Evolutionary conservation across 2,888 invertebrate species (phyloP).

Genomic region (Creontiades dilutus): DNA sequence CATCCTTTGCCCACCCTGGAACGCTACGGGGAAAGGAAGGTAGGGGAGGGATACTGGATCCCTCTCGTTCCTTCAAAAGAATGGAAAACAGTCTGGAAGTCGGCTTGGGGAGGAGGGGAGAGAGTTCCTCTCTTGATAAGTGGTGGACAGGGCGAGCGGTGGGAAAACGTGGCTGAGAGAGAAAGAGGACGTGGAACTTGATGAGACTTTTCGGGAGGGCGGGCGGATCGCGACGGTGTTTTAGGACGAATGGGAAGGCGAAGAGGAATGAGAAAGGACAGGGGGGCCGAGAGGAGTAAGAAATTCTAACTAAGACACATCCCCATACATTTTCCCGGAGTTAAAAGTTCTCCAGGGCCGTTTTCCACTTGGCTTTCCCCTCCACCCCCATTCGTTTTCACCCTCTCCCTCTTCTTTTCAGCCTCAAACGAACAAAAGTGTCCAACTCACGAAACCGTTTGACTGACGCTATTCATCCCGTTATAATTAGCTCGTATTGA

Average conservation of each 20-base stretch:
- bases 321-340: conserved; percentile 74
- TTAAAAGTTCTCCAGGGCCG: conserved; percentile 74
- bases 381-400: neutral
- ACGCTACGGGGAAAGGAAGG: neutral
- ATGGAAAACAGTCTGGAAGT: conserved; percentile 35
- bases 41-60: neutral
- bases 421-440: conserved; percentile 20
- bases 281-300: conserved; percentile 81
- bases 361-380: conserved; percentile 41
- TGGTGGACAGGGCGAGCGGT: conserved; percentile 27
- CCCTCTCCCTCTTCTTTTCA: neutral
- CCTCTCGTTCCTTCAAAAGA: neutral
- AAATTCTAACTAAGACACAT: conserved; percentile 80
- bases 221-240: conserved; percentile 57
- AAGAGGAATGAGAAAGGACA: no score
- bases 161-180: conserved; percentile 44
- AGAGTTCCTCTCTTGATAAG: conserved; percentile 13
- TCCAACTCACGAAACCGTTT: conserved; percentile 39
- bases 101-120: neutral
- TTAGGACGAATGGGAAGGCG: conserved; percentile 73
- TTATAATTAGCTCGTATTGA: conserved; percentile 37
- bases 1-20: neutral
- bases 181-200: conserved; percentile 68
- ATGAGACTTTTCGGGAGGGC: conserved; percentile 70
- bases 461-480: conserved; percentile 32